Percentiles rank a stretch among this genome's conserved stretches.
These are phyloP conservation scores for Hyperoplus immaculatus DNA, from an alignment of 2,797 vertebrate species.

Conservation along the genomic window DNA sequence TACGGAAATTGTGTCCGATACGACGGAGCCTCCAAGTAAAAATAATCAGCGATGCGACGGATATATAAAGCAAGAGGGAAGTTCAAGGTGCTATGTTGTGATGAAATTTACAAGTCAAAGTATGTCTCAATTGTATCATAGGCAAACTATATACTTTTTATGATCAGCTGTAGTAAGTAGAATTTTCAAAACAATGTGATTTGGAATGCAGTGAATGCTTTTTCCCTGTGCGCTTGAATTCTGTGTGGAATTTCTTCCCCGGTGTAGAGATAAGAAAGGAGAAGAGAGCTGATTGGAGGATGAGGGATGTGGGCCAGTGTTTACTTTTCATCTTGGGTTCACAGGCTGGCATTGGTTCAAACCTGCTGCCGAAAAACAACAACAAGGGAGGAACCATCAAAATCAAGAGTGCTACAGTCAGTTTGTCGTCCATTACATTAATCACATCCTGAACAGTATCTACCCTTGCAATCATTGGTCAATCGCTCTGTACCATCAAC, in stretches of 20 bases:
- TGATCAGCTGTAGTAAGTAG: too few relatives aligned
- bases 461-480: not conserved
- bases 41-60: too few relatives aligned
- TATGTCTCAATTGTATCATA: too few relatives aligned
- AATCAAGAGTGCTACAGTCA: not conserved
- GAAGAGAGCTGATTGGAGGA: slow-evolving; percentile 11
- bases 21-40: too few relatives aligned
- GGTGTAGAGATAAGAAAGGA: slow-evolving; percentile 24
- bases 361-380: slow-evolving; percentile 44
- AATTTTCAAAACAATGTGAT: too few relatives aligned
- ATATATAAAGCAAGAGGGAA: too few relatives aligned
- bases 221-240: not conserved
- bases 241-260: slow-evolving; percentile 35
- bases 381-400: slow-evolving; percentile 19
- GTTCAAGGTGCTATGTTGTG: too few relatives aligned
- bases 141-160: too few relatives aligned
- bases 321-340: slow-evolving; percentile 47
- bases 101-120: too few relatives aligned
- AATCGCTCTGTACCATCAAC: not conserved
- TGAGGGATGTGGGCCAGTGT: slow-evolving; percentile 26
- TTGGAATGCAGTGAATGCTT: not conserved
- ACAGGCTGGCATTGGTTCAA: slow-evolving; percentile 38
- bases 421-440: not conserved
- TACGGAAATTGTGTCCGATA: too few relatives aligned
- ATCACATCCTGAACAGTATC: not conserved